Evolutionary conservation across 2,113 vertebrate species (phyloP), one percentile per base, ranked within the genome.

Genomic region (Neogale vison): DNA sequence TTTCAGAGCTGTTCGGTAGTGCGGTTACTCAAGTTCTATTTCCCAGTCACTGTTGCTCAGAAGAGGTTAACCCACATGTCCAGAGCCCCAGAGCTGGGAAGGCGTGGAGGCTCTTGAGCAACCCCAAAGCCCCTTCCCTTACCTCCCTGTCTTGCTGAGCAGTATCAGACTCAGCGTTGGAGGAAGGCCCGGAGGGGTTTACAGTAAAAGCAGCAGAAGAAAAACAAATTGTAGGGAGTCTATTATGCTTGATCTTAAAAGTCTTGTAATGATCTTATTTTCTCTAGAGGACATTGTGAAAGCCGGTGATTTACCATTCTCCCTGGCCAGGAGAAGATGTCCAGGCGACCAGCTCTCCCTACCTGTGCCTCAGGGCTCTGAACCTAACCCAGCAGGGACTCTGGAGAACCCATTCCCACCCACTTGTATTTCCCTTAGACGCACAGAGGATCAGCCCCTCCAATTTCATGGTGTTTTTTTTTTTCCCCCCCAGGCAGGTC

Each of bases 171-270:
- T 52, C 20, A 21, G 65, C 2, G 0, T 3, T 21, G 47, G 87
- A 93, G 34, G 67, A 92, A 91, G 45, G 82, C 82, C 91, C 77
- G 76, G 47, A 69, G 42, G 72, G 74, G 36, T 84, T 95, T 61
- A 26, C 24, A 42, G 65, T 88, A 57, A 96, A 94, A 91, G 89
- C 93, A 71, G 50, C 67, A 77, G 55, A 94, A 97, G 85, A 88
- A 90, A 98, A 92, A 79, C 93, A 94, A 84, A 84, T 92, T 59
- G 36, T 45, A 52, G 87, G 63, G 80, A 92, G 87, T 85, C 86
- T 96, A 61, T 95, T 92, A 81, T 13, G 31, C 87, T 97, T 93
- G 90, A 77, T 95, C 87, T 97, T 94, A 95, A 96, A 97, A 94
- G 90, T 77, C 36, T 92, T 15, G 1, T 90, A 79, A 92, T 82